Evolutionary conservation across 37 sponge, comb jelly and placozoan genomes (phyloP), one percentile per base, ranked within the genome.

Genomic region (Dysidea cf. avara): DNA sequence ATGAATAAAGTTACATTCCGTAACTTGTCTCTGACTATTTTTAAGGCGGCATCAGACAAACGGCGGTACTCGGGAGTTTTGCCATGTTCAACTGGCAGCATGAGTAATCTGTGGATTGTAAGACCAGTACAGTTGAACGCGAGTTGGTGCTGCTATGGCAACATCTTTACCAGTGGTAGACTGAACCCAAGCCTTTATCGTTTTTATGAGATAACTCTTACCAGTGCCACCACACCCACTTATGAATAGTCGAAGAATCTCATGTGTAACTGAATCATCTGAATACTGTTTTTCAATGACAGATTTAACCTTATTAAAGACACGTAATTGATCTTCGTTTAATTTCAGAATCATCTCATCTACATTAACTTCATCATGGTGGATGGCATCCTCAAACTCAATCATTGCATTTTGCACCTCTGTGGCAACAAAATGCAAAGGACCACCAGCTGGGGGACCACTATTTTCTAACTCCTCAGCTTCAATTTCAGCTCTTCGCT

Each of bases 131-230:
- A 50, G 30, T 77, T 77, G 56, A 53, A 53, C 14, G 85, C 79
- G 78, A 31, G 85, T 84, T 39, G 85, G 85, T 22, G 85, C 79
- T 30, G 71, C 79, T 3, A 84, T 39, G 21, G 80, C 70, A 75
- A 61, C 39, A 21, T 39, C 25, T 35, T 61, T 25, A 24, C 13
- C 22, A 33, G 22, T 72, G 14, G 56, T 38, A 25, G 32, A n/a
- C 67, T 53, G 39, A 16, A 77, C 78, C 20, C 47, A 39, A 14
- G n/a, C 69, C 26, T 60, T 69, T 13, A 81, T 46, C n/a, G 80
- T 49, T 20, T 66, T 40, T 33, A 86, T 86, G 1, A 86, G 75
- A 46, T 71, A 86, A 6, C 73, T 56, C 38, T 86, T 86, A 13
- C 86, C 86, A 18, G 80, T 67, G 3, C 86, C 79, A 22, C 79